Conservation (phyloP, 2,888 invertebrate genomes). For the Oxystoma pomonae region DNA sequence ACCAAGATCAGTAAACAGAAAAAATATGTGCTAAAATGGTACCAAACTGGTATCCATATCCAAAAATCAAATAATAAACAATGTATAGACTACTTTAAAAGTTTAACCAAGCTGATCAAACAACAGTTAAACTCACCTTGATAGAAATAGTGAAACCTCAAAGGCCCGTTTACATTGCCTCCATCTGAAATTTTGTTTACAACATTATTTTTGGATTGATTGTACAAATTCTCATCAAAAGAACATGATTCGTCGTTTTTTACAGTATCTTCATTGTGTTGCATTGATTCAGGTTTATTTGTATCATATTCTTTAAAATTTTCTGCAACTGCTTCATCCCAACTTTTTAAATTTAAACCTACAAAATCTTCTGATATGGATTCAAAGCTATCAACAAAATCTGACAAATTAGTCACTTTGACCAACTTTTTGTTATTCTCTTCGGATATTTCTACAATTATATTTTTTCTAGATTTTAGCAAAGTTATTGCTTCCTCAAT, state of each 20-base stretch:
- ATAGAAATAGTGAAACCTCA: slow-evolving; percentile 73
- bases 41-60: too few species aligned
- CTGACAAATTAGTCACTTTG: not conserved
- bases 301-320: not conserved
- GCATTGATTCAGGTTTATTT: too few species aligned
- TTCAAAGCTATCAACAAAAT: not conserved
- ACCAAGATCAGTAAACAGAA: not conserved
- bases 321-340: not conserved
- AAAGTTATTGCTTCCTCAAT: slow-evolving; percentile 78
- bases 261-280: not conserved
- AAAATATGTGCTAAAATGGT: not conserved
- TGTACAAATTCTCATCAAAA: not conserved
- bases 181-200: not conserved
- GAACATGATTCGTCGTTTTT: not conserved
- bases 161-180: not conserved
- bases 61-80: too few species aligned
- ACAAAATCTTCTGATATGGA: not conserved
- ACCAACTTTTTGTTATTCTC: not conserved
- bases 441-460: slow-evolving; percentile 25
- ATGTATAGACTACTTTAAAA: too few species aligned
- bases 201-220: not conserved
- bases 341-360: not conserved
- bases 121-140: slow-evolving; percentile 64
- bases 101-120: too few species aligned
- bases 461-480: slow-evolving; percentile 54